Evolutionary conservation across 2,888 invertebrate genomes (phyloP).

Genomic region (Acrobasis suavella): DNA sequence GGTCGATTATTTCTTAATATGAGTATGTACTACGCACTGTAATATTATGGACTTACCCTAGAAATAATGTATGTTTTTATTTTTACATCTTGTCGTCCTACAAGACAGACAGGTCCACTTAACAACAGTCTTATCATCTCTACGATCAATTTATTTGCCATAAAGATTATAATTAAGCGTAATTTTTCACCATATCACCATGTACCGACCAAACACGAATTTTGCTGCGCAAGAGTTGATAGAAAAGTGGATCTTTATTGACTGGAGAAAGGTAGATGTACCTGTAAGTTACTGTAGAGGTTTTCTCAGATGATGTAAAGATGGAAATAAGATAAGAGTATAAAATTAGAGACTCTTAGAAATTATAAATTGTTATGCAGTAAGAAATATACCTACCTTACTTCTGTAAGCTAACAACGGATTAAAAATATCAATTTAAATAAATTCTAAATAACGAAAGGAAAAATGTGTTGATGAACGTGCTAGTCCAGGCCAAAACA

Average conservation of each 20-base stretch:
- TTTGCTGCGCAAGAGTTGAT: slow-evolving; percentile 49
- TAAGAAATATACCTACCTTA: too few species aligned
- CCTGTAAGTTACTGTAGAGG: slow-evolving; percentile 36
- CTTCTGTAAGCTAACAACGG: too few species aligned
- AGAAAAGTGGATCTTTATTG: slow-evolving; percentile 73
- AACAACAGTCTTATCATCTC: slow-evolving; percentile 27
- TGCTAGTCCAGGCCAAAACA: too few species aligned
- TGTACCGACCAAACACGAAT: slow-evolving; percentile 40
- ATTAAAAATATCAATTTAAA: too few species aligned
- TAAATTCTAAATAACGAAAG: too few species aligned
- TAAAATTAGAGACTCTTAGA: not conserved
- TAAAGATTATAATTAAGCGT: slow-evolving; percentile 61
- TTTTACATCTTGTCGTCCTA: slow-evolving; percentile 18
- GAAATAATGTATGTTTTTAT: not conserved
- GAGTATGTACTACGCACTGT: too few species aligned
- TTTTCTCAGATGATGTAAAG: not conserved
- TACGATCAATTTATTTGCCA: slow-evolving; percentile 56
- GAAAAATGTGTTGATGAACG: too few species aligned
- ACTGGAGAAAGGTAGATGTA: slow-evolving; percentile 64
- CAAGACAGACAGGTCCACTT: slow-evolving; percentile 20
- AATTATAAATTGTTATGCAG: too few species aligned
- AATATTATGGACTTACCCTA: not conserved
- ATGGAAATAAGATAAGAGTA: not conserved
- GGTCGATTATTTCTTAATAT: too few species aligned
- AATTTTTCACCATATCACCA: slow-evolving; percentile 55